Evolutionary conservation across 2,888 invertebrate species (phyloP), one percentile per base, ranked within the genome.

Genomic region (Luffia ferchaultella): DNA sequence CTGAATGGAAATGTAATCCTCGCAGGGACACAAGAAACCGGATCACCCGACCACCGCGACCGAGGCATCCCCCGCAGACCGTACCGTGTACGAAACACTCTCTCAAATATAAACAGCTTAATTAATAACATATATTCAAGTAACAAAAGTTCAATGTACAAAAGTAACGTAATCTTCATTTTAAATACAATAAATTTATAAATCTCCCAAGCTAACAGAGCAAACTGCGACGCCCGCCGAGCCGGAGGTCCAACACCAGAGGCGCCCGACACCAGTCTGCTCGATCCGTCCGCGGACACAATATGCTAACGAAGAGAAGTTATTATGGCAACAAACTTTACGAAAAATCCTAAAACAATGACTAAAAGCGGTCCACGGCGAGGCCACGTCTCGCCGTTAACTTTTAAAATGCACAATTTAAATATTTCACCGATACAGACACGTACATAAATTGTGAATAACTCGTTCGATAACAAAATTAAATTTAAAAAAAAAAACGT

Each of bases 241-340:
- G n/a, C 2, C 20, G 17, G 7, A 18, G 46, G 30, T 15, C 17
- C 45, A 17, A 16, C 16, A 16, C 17, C 30, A 12, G 16, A 16
- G n/a, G 18, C 19, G 43, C 20, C 73, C 73, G 72, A 75, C 82
- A 83, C 82, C 80, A 83, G 82, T 79, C 78, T 78, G 79, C 77
- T 82, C 80, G 79, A 78, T 80, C 76, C 76, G 75, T 76, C 66
- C 73, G 68, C 76, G 77, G 79, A 80, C 77, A 76, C 65, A 67
- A 74, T 74, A 79, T 77, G 78, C 77, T 80, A 79, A 78, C 73
- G 77, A 80, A 82, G 76, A 80, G n/a, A 80, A 78, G 79, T 79
- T 82, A 82, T 82, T 80, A 83, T 83, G 82, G 82, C 82, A 83
- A 83, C 82, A 79, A 80, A 83, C 80, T 82, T 82, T 79, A 82